A percentile compares a stretch with the other conserved stretches of the same genome.
Evolutionary conservation across 2,113 vertebrate genomes (phyloP).

Genomic region (Monopterus albus): DNA sequence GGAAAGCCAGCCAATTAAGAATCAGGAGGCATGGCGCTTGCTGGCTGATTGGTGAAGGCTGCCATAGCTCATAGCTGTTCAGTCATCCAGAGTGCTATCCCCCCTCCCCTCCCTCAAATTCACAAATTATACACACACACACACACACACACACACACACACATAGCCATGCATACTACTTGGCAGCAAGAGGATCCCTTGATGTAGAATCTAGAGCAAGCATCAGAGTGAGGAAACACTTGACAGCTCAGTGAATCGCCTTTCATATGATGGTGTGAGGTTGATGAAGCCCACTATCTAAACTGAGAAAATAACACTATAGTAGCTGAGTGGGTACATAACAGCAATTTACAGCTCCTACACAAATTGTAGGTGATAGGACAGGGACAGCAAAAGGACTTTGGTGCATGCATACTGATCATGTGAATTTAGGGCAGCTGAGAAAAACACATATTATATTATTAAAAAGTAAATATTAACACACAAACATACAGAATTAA

Average conservation of each 20-base stretch:
- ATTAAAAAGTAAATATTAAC: constrained; percentile 9
- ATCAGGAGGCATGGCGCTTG: constrained; percentile 64
- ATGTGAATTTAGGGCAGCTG: constrained; percentile 17
- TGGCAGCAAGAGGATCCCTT: constrained; percentile 31
- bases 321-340: neutral
- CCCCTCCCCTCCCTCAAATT: constrained; percentile 33
- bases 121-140: no score
- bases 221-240: constrained; percentile 29
- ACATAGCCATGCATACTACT: constrained; percentile 4
- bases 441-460: neutral
- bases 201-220: constrained; percentile 48
- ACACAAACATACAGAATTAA: neutral
- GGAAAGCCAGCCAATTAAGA: constrained; percentile 80
- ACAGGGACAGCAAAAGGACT: neutral
- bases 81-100: constrained; percentile 55
- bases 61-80: constrained; percentile 53
- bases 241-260: constrained; percentile 20
- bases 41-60: constrained; percentile 76
- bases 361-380: neutral
- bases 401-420: neutral
- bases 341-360: neutral
- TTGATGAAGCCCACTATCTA: neutral
- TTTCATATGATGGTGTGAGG: constrained; percentile 3
- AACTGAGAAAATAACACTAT: constrained; percentile 6
- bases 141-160: constrained; percentile 14